Percentiles rank a stretch among this genome's conserved stretches.
Conservation (phyloP, 2,113 vertebrate genomes). For the Leucoraja erinaceus region DNA sequence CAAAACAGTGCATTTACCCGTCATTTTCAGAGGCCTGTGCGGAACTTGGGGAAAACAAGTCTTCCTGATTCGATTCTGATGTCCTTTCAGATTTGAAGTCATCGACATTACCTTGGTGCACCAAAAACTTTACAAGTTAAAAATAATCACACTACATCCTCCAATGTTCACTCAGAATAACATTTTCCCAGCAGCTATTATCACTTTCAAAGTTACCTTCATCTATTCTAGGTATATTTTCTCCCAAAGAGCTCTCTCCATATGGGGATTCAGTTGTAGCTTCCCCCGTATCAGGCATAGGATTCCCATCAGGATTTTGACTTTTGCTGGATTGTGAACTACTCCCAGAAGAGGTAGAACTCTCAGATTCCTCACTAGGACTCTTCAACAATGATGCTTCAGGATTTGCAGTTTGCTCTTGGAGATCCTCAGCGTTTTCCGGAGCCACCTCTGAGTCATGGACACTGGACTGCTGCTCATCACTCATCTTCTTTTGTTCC, state of each 20-base stretch:
- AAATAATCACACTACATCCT: neutral
- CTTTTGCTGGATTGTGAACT: neutral
- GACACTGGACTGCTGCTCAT: neutral
- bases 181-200: neutral
- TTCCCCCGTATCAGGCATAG: neutral
- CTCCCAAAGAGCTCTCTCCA: neutral
- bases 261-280: neutral
- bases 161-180: neutral
- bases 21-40: neutral
- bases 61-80: neutral
- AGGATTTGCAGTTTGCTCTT: neutral
- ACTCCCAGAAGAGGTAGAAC: neutral
- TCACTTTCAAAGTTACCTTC: slow-evolving; percentile 5
- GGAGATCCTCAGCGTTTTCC: neutral
- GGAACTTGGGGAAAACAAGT: neutral
- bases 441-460: neutral
- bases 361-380: too few species aligned
- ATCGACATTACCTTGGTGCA: neutral
- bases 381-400: neutral
- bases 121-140: neutral
- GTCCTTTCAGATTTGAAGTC: neutral
- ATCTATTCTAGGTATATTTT: neutral
- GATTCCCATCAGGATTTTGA: neutral
- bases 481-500: neutral
- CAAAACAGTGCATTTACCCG: slow-evolving; percentile 10